These are phyloP conservation scores for Campylorhamphus procurvoides DNA, from an alignment of 2,113 vertebrate genomes.

Conservation along the genomic window DNA sequence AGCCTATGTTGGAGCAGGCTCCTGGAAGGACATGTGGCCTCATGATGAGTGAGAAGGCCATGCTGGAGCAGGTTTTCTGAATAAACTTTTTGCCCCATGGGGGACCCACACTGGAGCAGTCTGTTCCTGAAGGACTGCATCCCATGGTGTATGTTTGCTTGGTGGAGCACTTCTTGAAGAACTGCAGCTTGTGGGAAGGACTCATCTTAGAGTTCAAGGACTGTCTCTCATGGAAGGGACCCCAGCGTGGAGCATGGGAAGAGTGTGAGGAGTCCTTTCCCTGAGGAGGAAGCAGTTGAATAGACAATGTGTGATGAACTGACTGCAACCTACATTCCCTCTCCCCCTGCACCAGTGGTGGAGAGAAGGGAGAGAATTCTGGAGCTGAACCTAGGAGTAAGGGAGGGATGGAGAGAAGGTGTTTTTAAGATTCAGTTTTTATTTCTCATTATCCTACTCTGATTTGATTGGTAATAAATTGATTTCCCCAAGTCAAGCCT, in stretches of 20 bases:
- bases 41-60: neutral
- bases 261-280: neutral
- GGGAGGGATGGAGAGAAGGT: neutral
- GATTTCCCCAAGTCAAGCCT: neutral
- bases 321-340: neutral
- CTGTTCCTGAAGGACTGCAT: neutral
- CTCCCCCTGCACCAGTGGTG: neutral
- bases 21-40: neutral
- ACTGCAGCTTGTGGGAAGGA: neutral
- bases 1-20: neutral
- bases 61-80: fast-evolving
- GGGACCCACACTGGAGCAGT: neutral
- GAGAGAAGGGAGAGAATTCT: neutral
- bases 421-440: neutral
- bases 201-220: neutral
- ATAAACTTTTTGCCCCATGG: neutral
- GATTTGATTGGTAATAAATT: neutral
- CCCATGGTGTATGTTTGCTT: too few relatives aligned
- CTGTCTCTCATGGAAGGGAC: neutral
- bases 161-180: neutral
- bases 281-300: neutral
- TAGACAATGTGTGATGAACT: neutral
- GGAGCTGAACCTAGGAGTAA: neutral
- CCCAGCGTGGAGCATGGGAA: neutral
- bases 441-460: neutral